These are phyloP conservation scores for Lepus europaeus DNA, from an alignment of 2,113 vertebrate species.

Conservation along the genomic window DNA sequence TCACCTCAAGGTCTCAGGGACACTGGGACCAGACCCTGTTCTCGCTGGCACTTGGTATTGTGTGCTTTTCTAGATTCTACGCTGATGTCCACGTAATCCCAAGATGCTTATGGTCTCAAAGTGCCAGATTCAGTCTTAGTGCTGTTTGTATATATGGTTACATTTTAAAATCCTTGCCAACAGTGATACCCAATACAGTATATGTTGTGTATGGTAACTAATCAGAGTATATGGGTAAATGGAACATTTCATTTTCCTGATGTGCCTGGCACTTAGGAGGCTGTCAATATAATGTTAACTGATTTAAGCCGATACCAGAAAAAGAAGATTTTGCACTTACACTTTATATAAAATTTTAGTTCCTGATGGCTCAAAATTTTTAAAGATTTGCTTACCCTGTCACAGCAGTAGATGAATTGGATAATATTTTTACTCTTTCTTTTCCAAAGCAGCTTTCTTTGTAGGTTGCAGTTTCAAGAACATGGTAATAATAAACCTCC, in stretches of 20 bases:
- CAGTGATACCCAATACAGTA: neutral
- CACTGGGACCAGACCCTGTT: neutral
- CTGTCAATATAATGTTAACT: neutral
- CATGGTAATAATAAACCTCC: neutral
- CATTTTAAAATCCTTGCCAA: neutral
- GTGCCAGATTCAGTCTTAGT: neutral
- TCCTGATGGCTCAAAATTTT: neutral
- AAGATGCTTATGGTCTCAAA: neutral
- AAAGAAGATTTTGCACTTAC: conserved; percentile 17
- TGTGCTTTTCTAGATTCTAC: neutral
- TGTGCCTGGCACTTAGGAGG: neutral
- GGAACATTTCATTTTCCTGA: neutral
- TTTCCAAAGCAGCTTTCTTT: conserved; percentile 17
- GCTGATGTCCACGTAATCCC: neutral
- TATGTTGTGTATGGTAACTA: neutral
- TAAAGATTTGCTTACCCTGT: conserved; percentile 12
- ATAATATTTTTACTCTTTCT: neutral
- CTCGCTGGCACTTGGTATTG: neutral
- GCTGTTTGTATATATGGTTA: neutral
- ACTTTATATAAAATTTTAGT: conserved; percentile 47
- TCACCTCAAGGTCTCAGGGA: neutral
- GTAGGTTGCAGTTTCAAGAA: conserved; percentile 33
- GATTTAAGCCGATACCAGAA: conserved; percentile 15
- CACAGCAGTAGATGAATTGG: neutral
- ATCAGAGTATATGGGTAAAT: neutral